These are phyloP conservation scores for Dysmachus trigonus DNA, from an alignment of 2,888 invertebrate species.

Conservation along the genomic window DNA sequence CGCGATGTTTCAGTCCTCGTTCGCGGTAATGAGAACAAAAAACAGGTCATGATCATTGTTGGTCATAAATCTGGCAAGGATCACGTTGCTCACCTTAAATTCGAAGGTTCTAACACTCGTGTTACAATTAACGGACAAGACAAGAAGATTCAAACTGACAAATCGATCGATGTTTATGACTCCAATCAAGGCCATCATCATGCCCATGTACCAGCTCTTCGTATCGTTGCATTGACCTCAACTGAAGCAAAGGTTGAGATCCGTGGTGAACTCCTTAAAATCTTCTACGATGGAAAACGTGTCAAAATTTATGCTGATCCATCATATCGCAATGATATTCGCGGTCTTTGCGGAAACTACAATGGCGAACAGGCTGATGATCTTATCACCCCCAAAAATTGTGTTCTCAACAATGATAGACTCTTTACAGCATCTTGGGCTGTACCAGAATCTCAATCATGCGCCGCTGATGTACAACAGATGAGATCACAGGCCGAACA, in stretches of 20 bases:
- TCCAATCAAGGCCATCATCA: slow-evolving; percentile 53
- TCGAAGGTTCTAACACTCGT: slow-evolving; percentile 52
- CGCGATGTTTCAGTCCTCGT: slow-evolving; percentile 59
- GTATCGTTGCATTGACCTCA: slow-evolving; percentile 65
- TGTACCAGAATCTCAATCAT: slow-evolving; percentile 63
- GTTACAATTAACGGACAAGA: slow-evolving; percentile 61
- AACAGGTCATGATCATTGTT: slow-evolving; percentile 65
- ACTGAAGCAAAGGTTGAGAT: slow-evolving; percentile 69
- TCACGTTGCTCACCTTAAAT: slow-evolving; percentile 52
- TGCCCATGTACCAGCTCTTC: slow-evolving; percentile 58
- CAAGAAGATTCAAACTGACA: slow-evolving; percentile 56
- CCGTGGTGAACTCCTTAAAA: slow-evolving; percentile 64
- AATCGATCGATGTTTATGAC: slow-evolving; percentile 59
- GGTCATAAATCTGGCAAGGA: slow-evolving; percentile 59
- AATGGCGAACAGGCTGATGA: slow-evolving; percentile 70
- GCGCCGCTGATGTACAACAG: slow-evolving; percentile 64
- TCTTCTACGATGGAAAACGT: slow-evolving; percentile 70
- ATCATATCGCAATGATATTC: slow-evolving; percentile 67
- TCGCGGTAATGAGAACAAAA: slow-evolving; percentile 53
- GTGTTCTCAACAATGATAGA: slow-evolving; percentile 66
- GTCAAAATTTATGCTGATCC: slow-evolving; percentile 64
- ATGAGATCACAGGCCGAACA: slow-evolving; percentile 64
- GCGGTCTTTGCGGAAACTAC: slow-evolving; percentile 75
- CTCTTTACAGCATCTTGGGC: slow-evolving; percentile 70
- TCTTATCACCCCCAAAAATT: slow-evolving; percentile 69